Conservation (phyloP, 2,888 invertebrate species). For the Seira musarum region DNA sequence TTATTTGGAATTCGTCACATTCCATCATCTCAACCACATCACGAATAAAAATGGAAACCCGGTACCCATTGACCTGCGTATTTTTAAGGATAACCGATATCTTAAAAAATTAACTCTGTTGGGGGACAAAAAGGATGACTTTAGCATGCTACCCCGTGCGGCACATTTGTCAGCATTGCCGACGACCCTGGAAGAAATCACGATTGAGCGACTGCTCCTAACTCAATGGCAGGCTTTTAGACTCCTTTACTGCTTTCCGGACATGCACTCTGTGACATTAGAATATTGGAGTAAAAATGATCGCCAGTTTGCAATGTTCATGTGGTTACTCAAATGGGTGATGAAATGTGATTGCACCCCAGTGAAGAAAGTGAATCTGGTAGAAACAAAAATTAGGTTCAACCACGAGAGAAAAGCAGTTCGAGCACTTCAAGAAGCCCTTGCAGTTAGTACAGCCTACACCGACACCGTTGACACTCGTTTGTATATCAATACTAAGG, state of each 20-base stretch:
- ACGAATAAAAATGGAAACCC: background rate
- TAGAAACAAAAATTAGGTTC: constrained; percentile 40
- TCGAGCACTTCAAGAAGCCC: constrained; percentile 25
- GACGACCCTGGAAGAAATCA: background rate
- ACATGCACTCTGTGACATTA: background rate
- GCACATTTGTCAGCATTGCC: constrained; percentile 14
- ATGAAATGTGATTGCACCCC: constrained; percentile 12
- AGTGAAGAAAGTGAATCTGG: constrained; percentile 16
- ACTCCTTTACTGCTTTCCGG: background rate
- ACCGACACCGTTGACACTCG: constrained; percentile 29
- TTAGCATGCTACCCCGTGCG: constrained; percentile 11
- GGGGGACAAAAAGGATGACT: constrained; percentile 24
- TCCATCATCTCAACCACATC: background rate
- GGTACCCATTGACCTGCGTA: constrained; percentile 25
- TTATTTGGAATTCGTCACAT: background rate
- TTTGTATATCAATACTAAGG: too few relatives aligned
- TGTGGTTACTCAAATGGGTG: constrained; percentile 30
- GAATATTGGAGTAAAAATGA: constrained; percentile 46
- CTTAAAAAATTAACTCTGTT: constrained; percentile 22
- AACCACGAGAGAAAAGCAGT: constrained; percentile 34
- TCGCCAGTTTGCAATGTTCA: constrained; percentile 26
- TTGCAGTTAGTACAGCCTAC: constrained; percentile 22
- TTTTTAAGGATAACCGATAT: constrained; percentile 14
- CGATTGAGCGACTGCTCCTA: constrained; percentile 29
- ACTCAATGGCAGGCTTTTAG: constrained; percentile 37